Evolutionary conservation across 2,113 vertebrate genomes (phyloP).

Genomic region (Stegostoma tigrinum): DNA sequence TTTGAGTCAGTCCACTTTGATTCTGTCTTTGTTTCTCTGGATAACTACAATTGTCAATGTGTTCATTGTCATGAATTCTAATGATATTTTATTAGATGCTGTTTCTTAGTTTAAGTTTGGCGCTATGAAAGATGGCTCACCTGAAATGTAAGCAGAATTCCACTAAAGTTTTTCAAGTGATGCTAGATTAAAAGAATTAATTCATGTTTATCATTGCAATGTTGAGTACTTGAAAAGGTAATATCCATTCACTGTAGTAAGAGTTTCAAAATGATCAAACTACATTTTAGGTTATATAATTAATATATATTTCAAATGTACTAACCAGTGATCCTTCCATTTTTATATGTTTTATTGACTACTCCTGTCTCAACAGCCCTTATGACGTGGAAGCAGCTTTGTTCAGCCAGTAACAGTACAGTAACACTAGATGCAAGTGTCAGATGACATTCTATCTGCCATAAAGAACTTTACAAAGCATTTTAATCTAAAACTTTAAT

Average conservation of each 20-base stretch:
- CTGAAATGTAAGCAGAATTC: neutral
- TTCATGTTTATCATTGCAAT: neutral
- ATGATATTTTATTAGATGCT: neutral
- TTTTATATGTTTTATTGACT: neutral
- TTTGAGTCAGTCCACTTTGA: neutral
- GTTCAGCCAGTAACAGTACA: neutral
- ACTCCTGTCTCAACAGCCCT: neutral
- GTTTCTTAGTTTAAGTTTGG: neutral
- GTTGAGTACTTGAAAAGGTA: slow-evolving; percentile 10
- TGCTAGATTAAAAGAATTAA: neutral
- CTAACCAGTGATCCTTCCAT: neutral
- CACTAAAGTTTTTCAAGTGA: neutral
- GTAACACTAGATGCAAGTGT: slow-evolving; percentile 18
- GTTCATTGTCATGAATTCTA: neutral
- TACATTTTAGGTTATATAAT: neutral
- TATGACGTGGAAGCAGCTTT: slow-evolving; percentile 9
- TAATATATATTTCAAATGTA: neutral
- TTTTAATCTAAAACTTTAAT: slow-evolving; percentile 18
- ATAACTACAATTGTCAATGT: neutral
- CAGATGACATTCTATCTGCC: slow-evolving; percentile 17
- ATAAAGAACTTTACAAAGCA: slow-evolving; percentile 10
- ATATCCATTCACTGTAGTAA: neutral
- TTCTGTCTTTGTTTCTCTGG: neutral
- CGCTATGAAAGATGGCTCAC: neutral
- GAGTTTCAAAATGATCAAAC: neutral